A percentile compares a stretch with the other conserved stretches of the same genome.
These are phyloP conservation scores for Apogon hyalosoma DNA, from an alignment of 2,797 vertebrate species.

Conservation along the genomic window DNA sequence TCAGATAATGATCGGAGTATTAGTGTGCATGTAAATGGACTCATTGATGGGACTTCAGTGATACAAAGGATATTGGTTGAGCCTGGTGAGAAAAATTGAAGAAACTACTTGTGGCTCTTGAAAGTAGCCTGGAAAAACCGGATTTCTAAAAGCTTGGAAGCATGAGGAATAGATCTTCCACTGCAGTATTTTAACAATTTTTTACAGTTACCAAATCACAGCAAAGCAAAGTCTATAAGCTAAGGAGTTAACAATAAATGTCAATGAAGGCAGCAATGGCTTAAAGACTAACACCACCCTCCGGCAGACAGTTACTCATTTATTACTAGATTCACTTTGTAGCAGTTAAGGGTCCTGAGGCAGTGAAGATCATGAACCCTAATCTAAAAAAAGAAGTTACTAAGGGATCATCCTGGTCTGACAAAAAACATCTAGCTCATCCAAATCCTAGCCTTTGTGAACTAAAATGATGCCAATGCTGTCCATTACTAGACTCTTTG, in stretches of 20 bases:
- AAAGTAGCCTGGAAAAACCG: conserved; percentile 1
- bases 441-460: not conserved
- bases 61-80: not conserved
- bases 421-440: not conserved
- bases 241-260: conserved; percentile 34
- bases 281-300: conserved; percentile 31
- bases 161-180: not conserved
- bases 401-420: not conserved
- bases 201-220: not conserved
- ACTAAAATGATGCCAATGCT: not conserved
- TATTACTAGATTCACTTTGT: not conserved
- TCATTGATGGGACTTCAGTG: not conserved
- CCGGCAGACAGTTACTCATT: conserved; percentile 10
- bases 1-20: no score
- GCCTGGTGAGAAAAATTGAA: not conserved
- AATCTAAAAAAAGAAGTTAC: not conserved
- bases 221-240: conserved; percentile 27
- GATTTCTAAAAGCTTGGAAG: not conserved
- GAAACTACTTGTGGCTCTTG: not conserved
- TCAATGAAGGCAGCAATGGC: conserved; percentile 58
- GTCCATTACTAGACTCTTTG: conserved; percentile 8
- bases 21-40: no score
- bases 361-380: conserved; percentile 3
- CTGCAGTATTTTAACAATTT: conserved; percentile 1
- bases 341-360: not conserved